Evolutionary conservation across 2,888 invertebrate genomes (phyloP), one percentile per base, ranked within the genome.

Genomic region (Eledona agricola): DNA sequence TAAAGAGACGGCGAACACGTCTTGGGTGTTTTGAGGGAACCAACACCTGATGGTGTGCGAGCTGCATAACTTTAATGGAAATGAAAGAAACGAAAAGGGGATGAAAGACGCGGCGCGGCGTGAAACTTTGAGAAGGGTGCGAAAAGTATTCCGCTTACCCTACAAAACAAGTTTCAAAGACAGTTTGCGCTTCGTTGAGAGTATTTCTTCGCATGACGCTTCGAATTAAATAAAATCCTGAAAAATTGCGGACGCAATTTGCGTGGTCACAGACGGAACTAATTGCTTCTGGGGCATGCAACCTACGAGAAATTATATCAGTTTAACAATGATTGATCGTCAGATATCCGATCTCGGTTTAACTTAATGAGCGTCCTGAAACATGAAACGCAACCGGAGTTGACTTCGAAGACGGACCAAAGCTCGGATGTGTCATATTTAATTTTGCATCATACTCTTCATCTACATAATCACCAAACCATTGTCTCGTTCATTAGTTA

Each of bases 71-170:
- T 50, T 40, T 50, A 40, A 50, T 50, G 49, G 49, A 49, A 37
- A 28, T 23, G 49, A 49, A 38, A 49, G 49, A 38, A 31, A 23
- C 23, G 49, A 47, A 47, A 62, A 61, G 62, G 42, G 62, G 62
- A 62, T 60, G 60, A 64, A 62, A 60, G 58, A 63, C 60, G 46
- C 59, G n/a, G n/a, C n/a, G n/a, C n/a, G n/a, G 45, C 43, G 53
- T 55, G 57, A 55, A 63, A 63, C 55, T 61, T 63, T 53, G 62
- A 58, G 61, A 60, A 60, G 55, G 51, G 49, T 54, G 53, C 50
- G 51, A 35, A 34, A 53, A 23, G 46, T 46, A 55, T 42, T 49
- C 49, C 38, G 38, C 50, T 50, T 50, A 38, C 22, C 7, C 28
- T 35, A 29, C 31, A 52, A 53, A 53, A 53, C 7, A 40, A 53